Evolutionary conservation across 2,797 vertebrate species (phyloP).

Genomic region (Vultur gryphus): DNA sequence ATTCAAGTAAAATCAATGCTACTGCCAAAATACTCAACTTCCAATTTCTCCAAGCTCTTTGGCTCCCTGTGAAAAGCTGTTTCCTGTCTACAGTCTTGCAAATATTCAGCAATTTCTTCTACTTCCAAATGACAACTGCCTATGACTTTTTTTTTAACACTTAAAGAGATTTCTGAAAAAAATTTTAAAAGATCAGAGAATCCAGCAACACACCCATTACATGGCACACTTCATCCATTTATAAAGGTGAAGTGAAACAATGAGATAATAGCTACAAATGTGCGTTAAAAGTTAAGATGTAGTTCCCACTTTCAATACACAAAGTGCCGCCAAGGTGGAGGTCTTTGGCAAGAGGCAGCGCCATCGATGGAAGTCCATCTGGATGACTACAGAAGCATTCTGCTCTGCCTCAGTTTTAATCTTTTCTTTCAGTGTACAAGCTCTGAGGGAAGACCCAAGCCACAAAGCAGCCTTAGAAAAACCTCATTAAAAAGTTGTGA

Average conservation of each 20-base stretch:
- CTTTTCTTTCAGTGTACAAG: not conserved
- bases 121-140: not conserved
- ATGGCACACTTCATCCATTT: not conserved
- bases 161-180: not conserved
- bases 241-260: not conserved
- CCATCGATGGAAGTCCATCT: not conserved
- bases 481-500: not conserved
- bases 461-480: not conserved
- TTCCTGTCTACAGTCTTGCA: not conserved
- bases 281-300: not conserved
- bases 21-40: not conserved
- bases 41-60: not conserved
- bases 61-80: not conserved
- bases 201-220: not conserved
- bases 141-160: not conserved
- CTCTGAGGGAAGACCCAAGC: not conserved
- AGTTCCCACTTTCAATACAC: not conserved
- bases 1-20: conserved; percentile 14
- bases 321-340: not conserved
- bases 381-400: not conserved
- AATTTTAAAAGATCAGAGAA: not conserved
- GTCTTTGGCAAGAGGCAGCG: not conserved
- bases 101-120: not conserved
- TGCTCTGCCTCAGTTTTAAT: not conserved
- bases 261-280: not conserved